phyloP scores from a whole-genome alignment of 2,888 invertebrate species.

The Coremacera marginata region DNA sequence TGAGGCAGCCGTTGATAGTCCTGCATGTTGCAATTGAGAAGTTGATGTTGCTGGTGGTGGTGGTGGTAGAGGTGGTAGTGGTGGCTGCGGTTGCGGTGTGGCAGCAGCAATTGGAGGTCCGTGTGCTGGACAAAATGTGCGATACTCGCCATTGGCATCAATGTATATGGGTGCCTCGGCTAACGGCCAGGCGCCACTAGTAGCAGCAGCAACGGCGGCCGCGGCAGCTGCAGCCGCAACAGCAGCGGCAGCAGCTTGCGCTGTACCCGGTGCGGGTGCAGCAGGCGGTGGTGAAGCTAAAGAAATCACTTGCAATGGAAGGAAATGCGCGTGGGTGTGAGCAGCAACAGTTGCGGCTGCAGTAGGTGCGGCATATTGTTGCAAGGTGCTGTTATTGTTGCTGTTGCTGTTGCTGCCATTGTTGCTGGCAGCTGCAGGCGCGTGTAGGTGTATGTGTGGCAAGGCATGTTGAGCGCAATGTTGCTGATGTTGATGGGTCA shows the following conservation, averaged over 20 bases:
- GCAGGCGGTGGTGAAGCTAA: conserved; percentile 62
- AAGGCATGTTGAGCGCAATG: conserved; percentile 60
- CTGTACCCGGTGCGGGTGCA: background rate
- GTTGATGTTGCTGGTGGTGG: conserved; percentile 44
- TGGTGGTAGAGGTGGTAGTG: too few species aligned
- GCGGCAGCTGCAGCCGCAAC: conserved; percentile 50
- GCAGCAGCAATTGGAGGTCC: conserved; percentile 56
- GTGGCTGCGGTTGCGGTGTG: conserved; percentile 37
- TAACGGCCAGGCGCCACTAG: conserved; percentile 66
- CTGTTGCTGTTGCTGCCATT: conserved; percentile 70
- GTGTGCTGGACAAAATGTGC: conserved; percentile 69
- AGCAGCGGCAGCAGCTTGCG: conserved; percentile 37
- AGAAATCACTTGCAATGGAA: conserved; percentile 71
- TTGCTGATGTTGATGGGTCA: conserved; percentile 51
- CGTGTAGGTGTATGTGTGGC: conserved; percentile 53
- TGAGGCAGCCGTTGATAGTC: conserved; percentile 45
- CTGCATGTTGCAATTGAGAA: conserved; percentile 36
- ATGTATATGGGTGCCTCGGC: conserved; percentile 74
- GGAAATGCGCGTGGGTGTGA: conserved; percentile 71
- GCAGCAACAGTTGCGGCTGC: conserved; percentile 69
- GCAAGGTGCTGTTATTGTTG: conserved; percentile 59
- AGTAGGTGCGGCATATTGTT: conserved; percentile 65
- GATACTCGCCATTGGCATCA: conserved; percentile 73
- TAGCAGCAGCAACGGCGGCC: conserved; percentile 68
- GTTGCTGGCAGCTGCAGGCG: conserved; percentile 64